Evolutionary conservation across 2,113 vertebrate genomes (phyloP).

Genomic region (Xyliphius kryptos): DNA sequence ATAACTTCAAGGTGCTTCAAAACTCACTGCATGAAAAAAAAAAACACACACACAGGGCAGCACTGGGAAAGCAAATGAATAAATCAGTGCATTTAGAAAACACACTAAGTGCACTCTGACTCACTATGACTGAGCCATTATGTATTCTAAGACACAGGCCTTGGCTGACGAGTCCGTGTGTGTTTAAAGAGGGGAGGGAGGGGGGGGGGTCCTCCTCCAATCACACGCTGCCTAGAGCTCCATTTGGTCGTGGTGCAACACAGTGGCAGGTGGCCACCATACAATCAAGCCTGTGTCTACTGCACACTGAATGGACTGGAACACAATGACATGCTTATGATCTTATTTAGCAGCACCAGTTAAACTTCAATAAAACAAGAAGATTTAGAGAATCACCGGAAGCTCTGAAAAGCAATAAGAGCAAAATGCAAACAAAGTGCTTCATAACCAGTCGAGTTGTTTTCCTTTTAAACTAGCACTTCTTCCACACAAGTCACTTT

Average conservation of each 20-base stretch:
- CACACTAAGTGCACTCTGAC: background rate
- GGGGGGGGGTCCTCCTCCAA: slow-evolving; percentile 25
- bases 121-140: slow-evolving; percentile 16
- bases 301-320: slow-evolving; percentile 30
- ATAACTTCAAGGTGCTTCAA: background rate
- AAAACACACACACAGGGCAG: background rate
- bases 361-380: slow-evolving; percentile 36
- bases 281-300: slow-evolving; percentile 44
- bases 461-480: too few relatives aligned
- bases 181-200: background rate
- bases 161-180: background rate
- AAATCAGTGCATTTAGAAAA: background rate
- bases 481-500: too few relatives aligned
- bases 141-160: slow-evolving; percentile 4
- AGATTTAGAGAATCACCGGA: slow-evolving; percentile 2
- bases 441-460: background rate
- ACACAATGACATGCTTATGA: slow-evolving; percentile 42
- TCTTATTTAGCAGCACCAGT: slow-evolving; percentile 27
- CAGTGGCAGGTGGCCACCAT: slow-evolving; percentile 45
- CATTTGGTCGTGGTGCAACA: slow-evolving; percentile 42
- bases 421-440: slow-evolving; percentile 1
- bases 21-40: background rate
- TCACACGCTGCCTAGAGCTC: slow-evolving; percentile 36
- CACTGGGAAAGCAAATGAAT: background rate
- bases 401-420: background rate